These are phyloP conservation scores for Cyphomyrus discorhynchus DNA, from an alignment of 2,113 vertebrate genomes.

Conservation along the genomic window DNA sequence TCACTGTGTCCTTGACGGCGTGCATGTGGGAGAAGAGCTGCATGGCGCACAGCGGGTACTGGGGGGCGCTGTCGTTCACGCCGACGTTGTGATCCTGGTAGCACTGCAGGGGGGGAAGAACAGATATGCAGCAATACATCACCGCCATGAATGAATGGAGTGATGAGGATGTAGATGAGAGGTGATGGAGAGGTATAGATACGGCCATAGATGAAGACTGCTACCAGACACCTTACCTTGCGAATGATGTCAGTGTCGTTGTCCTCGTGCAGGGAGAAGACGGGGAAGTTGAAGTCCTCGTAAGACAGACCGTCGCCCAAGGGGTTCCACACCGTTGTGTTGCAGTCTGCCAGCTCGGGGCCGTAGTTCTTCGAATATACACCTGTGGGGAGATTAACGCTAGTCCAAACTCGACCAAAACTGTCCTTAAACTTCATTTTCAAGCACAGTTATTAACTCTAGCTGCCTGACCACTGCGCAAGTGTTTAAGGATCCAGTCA, in stretches of 20 bases:
- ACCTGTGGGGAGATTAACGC: slow-evolving; percentile 49
- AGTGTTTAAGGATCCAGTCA: not conserved
- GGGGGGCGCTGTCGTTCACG: slow-evolving; percentile 52
- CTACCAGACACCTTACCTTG: slow-evolving; percentile 61
- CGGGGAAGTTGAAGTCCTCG: slow-evolving; percentile 82
- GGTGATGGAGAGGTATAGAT: not conserved
- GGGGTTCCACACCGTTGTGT: slow-evolving; percentile 67
- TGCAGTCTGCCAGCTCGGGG: slow-evolving; percentile 70
- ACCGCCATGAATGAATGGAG: not conserved
- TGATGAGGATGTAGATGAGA: not conserved
- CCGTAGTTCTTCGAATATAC: slow-evolving; percentile 71
- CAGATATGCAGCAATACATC: not conserved
- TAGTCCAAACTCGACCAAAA: not conserved
- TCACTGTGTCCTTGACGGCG: slow-evolving; percentile 76
- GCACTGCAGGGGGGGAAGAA: slow-evolving; percentile 58
- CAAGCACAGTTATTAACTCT: not conserved
- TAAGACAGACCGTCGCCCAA: slow-evolving; percentile 73
- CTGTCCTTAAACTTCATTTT: not conserved
- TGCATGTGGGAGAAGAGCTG: slow-evolving; percentile 91
- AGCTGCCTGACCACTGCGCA: not conserved
- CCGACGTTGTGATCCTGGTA: slow-evolving; percentile 69
- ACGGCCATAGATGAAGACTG: not conserved
- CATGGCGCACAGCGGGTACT: slow-evolving; percentile 85
- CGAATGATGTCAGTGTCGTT: slow-evolving; percentile 77
- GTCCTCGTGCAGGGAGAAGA: slow-evolving; percentile 82